A percentile compares a stretch with the other conserved stretches of the same genome.
phyloP scores from a whole-genome alignment of 1,140 invertebrate species.

The Holotrichia oblita region DNA sequence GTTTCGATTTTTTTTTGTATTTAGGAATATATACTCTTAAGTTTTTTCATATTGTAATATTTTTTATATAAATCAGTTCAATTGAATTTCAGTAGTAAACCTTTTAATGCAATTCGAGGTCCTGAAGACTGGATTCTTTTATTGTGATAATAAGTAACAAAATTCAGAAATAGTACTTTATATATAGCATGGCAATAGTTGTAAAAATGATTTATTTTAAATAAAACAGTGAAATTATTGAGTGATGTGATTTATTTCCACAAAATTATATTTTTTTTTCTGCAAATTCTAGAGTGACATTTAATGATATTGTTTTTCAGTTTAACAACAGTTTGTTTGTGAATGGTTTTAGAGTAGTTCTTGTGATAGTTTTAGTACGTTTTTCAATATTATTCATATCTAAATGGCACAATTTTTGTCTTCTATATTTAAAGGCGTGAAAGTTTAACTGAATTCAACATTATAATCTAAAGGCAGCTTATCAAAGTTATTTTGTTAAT shows the following conservation, averaged over 20 bases:
- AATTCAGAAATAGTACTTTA: constrained; percentile 1
- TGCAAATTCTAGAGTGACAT: too few relatives aligned
- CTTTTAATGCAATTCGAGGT: background rate
- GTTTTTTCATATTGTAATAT: constrained; percentile 1
- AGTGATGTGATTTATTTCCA: background rate
- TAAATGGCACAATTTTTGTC: too few relatives aligned
- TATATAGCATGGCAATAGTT: constrained; percentile 13
- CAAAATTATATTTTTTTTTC: too few relatives aligned
- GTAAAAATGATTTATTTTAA: constrained; percentile 30
- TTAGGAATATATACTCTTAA: background rate
- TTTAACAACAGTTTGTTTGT: too few relatives aligned
- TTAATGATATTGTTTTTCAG: too few relatives aligned
- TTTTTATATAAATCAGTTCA: background rate
- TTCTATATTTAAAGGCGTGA: too few relatives aligned
- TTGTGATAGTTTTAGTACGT: too few relatives aligned
- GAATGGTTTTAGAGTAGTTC: too few relatives aligned
- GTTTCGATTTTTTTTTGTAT: background rate
- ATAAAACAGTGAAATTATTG: constrained; percentile 7
- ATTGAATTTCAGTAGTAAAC: background rate
- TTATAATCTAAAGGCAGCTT: too few relatives aligned
- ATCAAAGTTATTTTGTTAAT: too few relatives aligned
- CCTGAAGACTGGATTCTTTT: constrained; percentile 18
- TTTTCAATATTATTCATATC: too few relatives aligned
- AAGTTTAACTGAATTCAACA: too few relatives aligned
- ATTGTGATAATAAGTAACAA: constrained; percentile 24